Base-by-base conservation (phyloP, 2,888 invertebrate species). In the Andricus curvator region DNA sequence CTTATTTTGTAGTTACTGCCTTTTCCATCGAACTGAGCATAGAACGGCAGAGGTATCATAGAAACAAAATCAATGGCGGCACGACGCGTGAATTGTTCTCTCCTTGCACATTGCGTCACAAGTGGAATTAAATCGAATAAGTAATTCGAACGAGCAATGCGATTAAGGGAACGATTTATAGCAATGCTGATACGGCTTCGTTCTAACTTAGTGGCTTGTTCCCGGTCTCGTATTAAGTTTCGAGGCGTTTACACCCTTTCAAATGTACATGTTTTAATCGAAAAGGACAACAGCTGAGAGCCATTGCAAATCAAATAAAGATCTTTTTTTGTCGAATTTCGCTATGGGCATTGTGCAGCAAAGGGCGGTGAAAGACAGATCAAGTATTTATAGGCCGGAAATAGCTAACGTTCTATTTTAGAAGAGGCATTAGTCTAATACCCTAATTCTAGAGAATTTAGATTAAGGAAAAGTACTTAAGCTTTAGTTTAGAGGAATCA, bases 41-140 rank as follows among this genome's bases (percentile, higher is more conserved):
- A 37, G 37, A 8, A 37, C 37, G 37, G 37, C 41, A 41, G 13
- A 41, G 13, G 13, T 33, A 66, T 41, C 20, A 17, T 37, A 66
- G 37, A 66, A 66, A 20, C 15, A 41, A 67, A 67, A 41, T 67
- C 67, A 33, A 67, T 67, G 76, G 33, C 20, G 20, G 22, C 33
- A 37, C 25, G 56, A 15, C 51, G 51, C 44, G 51, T 33, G 29
- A 17, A 56, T 33, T 33, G 33, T 37, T 11, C 29, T 37, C 20
- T 56, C n/a, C n/a, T 56, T 56, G 56, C 56, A 56, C 81, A 41
- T 86, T 86, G 83, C 84, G 83, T 87, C 86, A 86, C 86, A 87
- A 86, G 86, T 85, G 87, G 84, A 81, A 86, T 88, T 82, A 86
- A 87, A 88, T 90, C 85, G 85, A 86, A 85, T 85, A 85, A 84